Conservation (phyloP, 1,140 invertebrate genomes). For the Drosophila nigromelanica region DNA sequence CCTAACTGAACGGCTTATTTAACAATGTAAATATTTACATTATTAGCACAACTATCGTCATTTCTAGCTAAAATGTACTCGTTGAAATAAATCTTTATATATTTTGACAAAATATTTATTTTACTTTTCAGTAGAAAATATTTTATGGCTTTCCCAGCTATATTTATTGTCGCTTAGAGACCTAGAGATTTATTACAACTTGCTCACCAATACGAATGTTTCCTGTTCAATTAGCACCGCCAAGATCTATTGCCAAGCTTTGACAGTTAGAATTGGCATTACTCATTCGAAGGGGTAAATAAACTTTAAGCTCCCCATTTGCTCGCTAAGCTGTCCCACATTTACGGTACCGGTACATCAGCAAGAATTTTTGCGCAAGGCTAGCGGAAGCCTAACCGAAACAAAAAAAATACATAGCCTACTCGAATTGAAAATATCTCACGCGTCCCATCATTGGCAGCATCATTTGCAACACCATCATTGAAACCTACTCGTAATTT, state of each 20-base stretch:
- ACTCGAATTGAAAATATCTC: constrained; percentile 77
- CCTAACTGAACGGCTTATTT: too few species aligned
- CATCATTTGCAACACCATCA: constrained; percentile 61
- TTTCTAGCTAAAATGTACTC: too few species aligned
- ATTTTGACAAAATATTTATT: background rate
- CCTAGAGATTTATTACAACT: background rate
- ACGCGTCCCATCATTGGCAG: constrained; percentile 64
- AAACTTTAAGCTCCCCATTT: constrained; percentile 49
- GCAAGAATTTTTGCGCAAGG: constrained; percentile 50
- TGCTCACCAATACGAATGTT: background rate
- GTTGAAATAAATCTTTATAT: too few species aligned
- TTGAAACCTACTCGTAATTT: constrained; percentile 70
- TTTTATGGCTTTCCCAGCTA: background rate
- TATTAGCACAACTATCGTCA: too few species aligned
- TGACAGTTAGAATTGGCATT: constrained; percentile 19
- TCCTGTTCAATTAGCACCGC: constrained; percentile 6
- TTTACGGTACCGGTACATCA: constrained; percentile 60
- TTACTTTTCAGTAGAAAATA: background rate
- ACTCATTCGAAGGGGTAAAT: constrained; percentile 50
- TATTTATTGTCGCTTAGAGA: background rate
- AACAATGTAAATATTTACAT: too few species aligned
- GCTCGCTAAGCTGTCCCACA: constrained; percentile 59
- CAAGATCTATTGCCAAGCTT: constrained; percentile 8
- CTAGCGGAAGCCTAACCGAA: constrained; percentile 59
- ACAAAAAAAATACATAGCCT: constrained; percentile 29